phyloP scores from a whole-genome alignment of 1,140 invertebrate species.

The Drosophila auraria region DNA sequence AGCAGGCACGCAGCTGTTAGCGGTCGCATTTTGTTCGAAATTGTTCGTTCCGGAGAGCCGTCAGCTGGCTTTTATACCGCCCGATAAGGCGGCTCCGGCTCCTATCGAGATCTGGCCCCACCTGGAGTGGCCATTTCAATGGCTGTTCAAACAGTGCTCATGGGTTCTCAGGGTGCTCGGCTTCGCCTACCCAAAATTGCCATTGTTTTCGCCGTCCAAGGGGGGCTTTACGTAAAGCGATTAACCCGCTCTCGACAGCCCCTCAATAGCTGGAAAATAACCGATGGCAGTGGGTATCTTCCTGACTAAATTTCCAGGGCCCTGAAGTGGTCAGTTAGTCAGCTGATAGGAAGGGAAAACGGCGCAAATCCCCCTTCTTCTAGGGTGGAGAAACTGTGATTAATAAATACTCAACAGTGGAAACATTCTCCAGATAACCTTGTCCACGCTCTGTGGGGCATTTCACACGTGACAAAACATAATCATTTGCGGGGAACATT shows the following conservation, averaged over 20 bases:
- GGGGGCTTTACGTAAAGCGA: constrained; percentile 42
- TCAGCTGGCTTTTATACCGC: constrained; percentile 49
- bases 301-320: neutral
- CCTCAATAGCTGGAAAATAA: constrained; percentile 31
- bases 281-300: constrained; percentile 21
- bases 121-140: constrained; percentile 59
- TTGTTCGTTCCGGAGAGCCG: constrained; percentile 28
- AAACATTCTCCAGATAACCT: constrained; percentile 29
- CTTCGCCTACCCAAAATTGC: constrained; percentile 33
- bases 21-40: constrained; percentile 57
- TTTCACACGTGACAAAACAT: constrained; percentile 27
- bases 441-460: constrained; percentile 16
- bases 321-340: constrained; percentile 23
- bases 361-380: constrained; percentile 11
- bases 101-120: constrained; percentile 39
- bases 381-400: neutral
- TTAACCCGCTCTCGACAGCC: constrained; percentile 20
- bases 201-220: constrained; percentile 54
- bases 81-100: constrained; percentile 50
- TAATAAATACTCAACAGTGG: constrained; percentile 2
- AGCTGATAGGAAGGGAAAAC: constrained; percentile 16
- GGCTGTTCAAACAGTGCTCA: constrained; percentile 56
- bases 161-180: constrained; percentile 31
- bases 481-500: constrained; percentile 9
- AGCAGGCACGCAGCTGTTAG: constrained; percentile 51